Evolutionary conservation across 1,140 invertebrate species (phyloP), one percentile per base, ranked within the genome.

Genomic region (Alviniconcha marisindica): DNA sequence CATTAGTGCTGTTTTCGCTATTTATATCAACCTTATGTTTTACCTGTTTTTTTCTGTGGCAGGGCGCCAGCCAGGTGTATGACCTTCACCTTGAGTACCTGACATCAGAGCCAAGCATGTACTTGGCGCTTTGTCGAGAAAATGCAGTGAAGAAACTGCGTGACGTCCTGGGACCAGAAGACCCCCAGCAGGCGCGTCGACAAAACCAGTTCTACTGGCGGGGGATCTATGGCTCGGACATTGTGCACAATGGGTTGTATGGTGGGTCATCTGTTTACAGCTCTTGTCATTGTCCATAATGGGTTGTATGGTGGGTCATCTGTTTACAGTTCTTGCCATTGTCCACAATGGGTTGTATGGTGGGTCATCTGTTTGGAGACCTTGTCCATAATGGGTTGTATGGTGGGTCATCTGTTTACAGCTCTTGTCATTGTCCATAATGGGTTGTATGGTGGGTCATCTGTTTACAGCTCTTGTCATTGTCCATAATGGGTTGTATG

Each of bases 201-300:
- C 89, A 87, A n/a, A 90, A 85, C 66, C 90, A 91, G 87, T 90
- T 91, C 78, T 85, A 88, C 74, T 91, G 91, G 91, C 84, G 92
- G 28, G 91, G 89, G 42, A 86, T 88, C n/a, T 92, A 91, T 89
- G 92, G 92, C 31, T 77, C 81, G 14, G 89, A 91, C 82, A 10
- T 48, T 42, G 85, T 91, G 0, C 77, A 36, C 36, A 92, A 91
- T 84, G 91, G 86, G 44, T 81, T 91, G 18, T 86, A 91, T 88
- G 88, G 91, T 92, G 82, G 88, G 85, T 74, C 1, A 18, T 66
- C 7, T 66, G n/a, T 33, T 24, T 66, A n/a, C 28, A n/a, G 21
- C 14, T 60, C 21, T 60, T 18, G 21, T 18, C 7, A 21, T 12
- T 7, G 21, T 21, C 7, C 10, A 51, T n/a, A 33, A 10, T 28